phyloP scores from a whole-genome alignment of 2,888 invertebrate genomes.

The Sycophila texana region DNA sequence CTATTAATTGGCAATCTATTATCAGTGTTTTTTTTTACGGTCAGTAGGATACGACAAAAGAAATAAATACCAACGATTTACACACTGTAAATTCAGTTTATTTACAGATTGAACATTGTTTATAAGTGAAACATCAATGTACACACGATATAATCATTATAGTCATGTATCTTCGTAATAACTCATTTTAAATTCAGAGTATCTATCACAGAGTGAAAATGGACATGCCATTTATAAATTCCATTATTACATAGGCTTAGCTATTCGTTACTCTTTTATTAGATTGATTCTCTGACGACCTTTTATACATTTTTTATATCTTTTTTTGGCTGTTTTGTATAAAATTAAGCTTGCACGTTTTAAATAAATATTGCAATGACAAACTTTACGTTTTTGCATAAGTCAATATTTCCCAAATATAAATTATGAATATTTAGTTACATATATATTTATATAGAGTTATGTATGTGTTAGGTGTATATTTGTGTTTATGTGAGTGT shows the following conservation, averaged over 20 bases:
- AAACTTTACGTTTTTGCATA: neutral
- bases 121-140: constrained; percentile 44
- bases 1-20: too few species aligned
- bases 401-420: constrained; percentile 2
- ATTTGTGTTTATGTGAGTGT: neutral
- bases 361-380: constrained; percentile 6
- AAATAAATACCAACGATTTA: too few species aligned
- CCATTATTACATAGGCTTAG: constrained; percentile 14
- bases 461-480: constrained; percentile 40
- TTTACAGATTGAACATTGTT: constrained; percentile 50
- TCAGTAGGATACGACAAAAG: too few species aligned
- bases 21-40: too few species aligned
- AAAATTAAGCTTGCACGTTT: neutral
- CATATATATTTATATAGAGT: constrained; percentile 30
- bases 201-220: constrained; percentile 58
- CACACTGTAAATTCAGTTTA: constrained; percentile 48
- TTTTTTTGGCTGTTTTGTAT: neutral
- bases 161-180: constrained; percentile 30
- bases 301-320: too few species aligned
- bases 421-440: constrained; percentile 30
- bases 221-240: constrained; percentile 48
- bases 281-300: too few species aligned
- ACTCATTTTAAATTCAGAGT: constrained; percentile 47
- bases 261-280: neutral
- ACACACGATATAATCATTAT: constrained; percentile 41